Conservation (phyloP, 2,797 vertebrate species). For the Harpagifer antarcticus region DNA sequence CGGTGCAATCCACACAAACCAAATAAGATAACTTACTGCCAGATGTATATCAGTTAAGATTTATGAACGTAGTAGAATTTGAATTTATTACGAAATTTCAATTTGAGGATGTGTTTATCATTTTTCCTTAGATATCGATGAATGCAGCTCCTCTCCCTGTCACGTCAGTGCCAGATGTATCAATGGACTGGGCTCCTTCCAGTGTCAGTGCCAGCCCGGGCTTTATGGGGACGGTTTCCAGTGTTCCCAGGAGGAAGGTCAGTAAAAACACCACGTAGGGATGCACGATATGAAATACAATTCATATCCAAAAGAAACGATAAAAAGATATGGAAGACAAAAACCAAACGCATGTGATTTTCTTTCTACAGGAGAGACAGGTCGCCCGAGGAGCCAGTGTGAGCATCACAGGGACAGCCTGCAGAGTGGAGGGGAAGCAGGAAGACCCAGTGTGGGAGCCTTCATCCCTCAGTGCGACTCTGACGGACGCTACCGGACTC, state of each 20-base stretch:
- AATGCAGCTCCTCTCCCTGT: constrained; percentile 89
- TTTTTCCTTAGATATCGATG: constrained; percentile 87
- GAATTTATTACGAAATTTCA: constrained; percentile 1
- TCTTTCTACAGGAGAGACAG: constrained; percentile 47
- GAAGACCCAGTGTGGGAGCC: constrained; percentile 44
- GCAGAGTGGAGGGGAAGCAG: constrained; percentile 47
- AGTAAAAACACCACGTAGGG: constrained; percentile 5
- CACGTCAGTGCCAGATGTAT: constrained; percentile 85
- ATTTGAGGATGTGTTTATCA: neutral
- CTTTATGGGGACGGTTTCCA: constrained; percentile 89
- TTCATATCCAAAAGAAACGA: too few species aligned
- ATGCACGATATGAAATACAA: neutral
- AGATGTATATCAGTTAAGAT: neutral
- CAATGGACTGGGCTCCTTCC: constrained; percentile 89
- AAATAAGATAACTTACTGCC: constrained; percentile 12
- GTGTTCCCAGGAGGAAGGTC: constrained; percentile 84
- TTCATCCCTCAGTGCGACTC: constrained; percentile 84
- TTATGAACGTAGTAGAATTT: neutral
- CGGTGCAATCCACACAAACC: constrained; percentile 3
- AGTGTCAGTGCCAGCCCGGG: constrained; percentile 87
- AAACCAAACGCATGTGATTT: neutral
- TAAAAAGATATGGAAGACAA: neutral
- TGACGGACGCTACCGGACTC: constrained; percentile 83
- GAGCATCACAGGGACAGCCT: constrained; percentile 82
- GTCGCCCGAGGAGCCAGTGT: constrained; percentile 76